phyloP scores from a whole-genome alignment of 2,888 invertebrate species.

The Barypeithes pellucidus region DNA sequence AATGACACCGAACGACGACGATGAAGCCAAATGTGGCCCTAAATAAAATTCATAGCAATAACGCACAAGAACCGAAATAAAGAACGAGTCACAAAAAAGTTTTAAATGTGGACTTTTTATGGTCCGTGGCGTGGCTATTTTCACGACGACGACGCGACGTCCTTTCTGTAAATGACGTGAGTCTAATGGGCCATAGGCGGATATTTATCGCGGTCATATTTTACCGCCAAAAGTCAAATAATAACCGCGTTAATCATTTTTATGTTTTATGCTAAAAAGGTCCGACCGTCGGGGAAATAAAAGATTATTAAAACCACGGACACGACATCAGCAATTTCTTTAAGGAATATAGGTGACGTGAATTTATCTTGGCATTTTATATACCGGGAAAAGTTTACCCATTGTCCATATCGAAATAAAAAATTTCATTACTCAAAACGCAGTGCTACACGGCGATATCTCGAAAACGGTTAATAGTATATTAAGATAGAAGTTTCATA shows the following conservation, averaged over 20 bases:
- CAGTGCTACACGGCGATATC: no score
- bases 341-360: slow-evolving; percentile 1
- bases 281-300: slow-evolving; percentile 34
- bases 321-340: slow-evolving; percentile 11
- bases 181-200: slow-evolving; percentile 49
- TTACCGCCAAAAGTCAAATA: slow-evolving; percentile 52
- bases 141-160: slow-evolving; percentile 25
- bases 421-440: no score
- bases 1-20: no score
- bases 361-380: slow-evolving; percentile 4
- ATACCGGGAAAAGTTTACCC: no score
- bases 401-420: no score
- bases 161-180: slow-evolving; percentile 50
- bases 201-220: slow-evolving; percentile 51
- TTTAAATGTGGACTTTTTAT: slow-evolving; percentile 31
- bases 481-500: no score
- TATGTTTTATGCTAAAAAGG: slow-evolving; percentile 54
- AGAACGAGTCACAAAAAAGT: not conserved
- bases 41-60: no score
- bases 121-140: slow-evolving; percentile 28
- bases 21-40: no score
- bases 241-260: slow-evolving; percentile 53
- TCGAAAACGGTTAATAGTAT: no score
- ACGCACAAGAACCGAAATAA: not conserved
- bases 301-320: slow-evolving; percentile 25